Conservation (phyloP, 1,140 invertebrate genomes). For the Apis dorsata region DNA sequence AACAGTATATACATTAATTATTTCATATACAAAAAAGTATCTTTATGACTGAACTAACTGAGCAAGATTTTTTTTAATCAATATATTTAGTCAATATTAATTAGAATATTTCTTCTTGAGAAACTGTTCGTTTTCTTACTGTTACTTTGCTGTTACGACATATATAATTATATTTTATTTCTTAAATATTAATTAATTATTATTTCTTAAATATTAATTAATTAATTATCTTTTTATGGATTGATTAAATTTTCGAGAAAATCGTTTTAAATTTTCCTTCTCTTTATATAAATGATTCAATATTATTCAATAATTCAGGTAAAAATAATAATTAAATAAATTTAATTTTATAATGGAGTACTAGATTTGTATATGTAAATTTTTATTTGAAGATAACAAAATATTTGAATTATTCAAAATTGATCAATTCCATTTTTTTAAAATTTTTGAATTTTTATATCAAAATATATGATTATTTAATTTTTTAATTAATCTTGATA, state of each 20-base stretch:
- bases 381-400: no score
- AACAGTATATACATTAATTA: conserved; percentile 42
- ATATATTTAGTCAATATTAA: conserved; percentile 41
- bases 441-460: no score
- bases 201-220: no score
- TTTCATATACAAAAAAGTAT: conserved; percentile 35
- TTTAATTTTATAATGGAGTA: not conserved
- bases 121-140: conserved; percentile 13
- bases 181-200: not conserved
- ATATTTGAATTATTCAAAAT: no score
- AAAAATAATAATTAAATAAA: not conserved
- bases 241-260: not conserved
- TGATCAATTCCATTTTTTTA: no score
- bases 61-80: conserved; percentile 38
- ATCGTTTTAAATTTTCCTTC: not conserved
- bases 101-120: conserved; percentile 40
- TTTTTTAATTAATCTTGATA: no score
- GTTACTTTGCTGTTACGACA: not conserved
- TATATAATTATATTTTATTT: not conserved
- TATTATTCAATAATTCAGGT: no score
- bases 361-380: no score
- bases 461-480: no score
- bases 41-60: conserved; percentile 5
- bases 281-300: not conserved
- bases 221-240: conserved; percentile 7